Evolutionary conservation across 2,888 invertebrate species (phyloP).

Genomic region (Noctua pronuba): DNA sequence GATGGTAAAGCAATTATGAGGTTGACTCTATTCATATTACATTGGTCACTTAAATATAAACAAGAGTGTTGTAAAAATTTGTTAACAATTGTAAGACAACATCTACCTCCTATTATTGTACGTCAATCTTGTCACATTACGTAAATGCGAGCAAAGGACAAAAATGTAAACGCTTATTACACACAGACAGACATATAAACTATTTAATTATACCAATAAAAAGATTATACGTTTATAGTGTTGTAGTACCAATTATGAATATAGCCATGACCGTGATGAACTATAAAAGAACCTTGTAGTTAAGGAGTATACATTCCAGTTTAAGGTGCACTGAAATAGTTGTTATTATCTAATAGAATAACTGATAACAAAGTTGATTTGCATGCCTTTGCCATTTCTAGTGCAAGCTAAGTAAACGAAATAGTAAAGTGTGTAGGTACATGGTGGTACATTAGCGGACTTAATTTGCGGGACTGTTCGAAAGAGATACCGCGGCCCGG

Average conservation of each 20-base stretch:
- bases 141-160: constrained; percentile 30
- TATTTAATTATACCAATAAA: constrained; percentile 31
- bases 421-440: too few species aligned
- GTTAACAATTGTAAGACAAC: not conserved
- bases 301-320: constrained; percentile 36
- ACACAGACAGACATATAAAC: not conserved
- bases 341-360: not conserved
- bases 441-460: too few species aligned
- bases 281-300: constrained; percentile 14
- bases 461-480: too few species aligned
- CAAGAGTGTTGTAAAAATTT: not conserved
- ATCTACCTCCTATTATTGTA: constrained; percentile 12
- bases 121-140: constrained; percentile 41
- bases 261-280: constrained; percentile 48
- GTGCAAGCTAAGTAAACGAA: not conserved
- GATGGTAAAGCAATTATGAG: not conserved
- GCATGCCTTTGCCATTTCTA: not conserved
- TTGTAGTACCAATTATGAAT: constrained; percentile 3
- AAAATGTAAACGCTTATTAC: not conserved
- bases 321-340: not conserved
- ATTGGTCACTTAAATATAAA: not conserved
- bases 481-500: too few species aligned
- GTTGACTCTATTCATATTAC: not conserved
- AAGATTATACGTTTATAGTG: not conserved
- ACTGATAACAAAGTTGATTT: not conserved